Evolutionary conservation across 2,113 vertebrate genomes (phyloP).

Genomic region (Suncus etruscus): DNA sequence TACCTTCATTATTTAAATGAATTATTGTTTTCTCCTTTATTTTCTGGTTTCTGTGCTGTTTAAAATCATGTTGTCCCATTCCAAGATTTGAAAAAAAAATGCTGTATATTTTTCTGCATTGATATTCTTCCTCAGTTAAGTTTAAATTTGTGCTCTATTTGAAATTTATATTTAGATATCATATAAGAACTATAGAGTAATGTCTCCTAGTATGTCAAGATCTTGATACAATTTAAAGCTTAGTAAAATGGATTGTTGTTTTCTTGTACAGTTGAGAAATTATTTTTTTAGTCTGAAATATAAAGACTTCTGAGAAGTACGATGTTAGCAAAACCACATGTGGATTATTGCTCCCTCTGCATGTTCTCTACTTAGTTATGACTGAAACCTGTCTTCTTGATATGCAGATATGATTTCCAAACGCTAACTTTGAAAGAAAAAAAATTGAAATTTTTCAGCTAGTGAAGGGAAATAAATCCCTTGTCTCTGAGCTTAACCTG

Average conservation of each 20-base stretch:
- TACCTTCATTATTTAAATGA: constrained; percentile 25
- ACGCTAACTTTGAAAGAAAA: background rate
- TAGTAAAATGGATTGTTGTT: background rate
- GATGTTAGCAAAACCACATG: background rate
- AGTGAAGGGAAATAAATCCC: background rate
- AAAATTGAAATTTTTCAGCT: background rate
- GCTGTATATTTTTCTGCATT: constrained; percentile 51
- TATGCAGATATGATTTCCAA: background rate
- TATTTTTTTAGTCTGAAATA: constrained; percentile 20
- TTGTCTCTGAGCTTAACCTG: background rate
- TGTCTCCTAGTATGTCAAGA: constrained; percentile 1
- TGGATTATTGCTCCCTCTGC: background rate
- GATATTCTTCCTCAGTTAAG: background rate
- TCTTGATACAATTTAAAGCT: background rate
- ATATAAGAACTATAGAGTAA: background rate
- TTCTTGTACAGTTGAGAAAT: constrained; percentile 25
- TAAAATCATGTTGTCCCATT: background rate
- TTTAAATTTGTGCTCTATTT: background rate
- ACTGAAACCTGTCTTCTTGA: background rate
- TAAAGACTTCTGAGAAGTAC: background rate
- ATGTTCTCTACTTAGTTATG: background rate
- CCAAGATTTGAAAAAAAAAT: background rate
- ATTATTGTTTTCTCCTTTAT: constrained; percentile 6
- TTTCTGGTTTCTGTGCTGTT: constrained; percentile 47
- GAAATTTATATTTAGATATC: constrained; percentile 10